Evolutionary conservation across 2,888 invertebrate species (phyloP).

Genomic region (Tiphia femorata): DNA sequence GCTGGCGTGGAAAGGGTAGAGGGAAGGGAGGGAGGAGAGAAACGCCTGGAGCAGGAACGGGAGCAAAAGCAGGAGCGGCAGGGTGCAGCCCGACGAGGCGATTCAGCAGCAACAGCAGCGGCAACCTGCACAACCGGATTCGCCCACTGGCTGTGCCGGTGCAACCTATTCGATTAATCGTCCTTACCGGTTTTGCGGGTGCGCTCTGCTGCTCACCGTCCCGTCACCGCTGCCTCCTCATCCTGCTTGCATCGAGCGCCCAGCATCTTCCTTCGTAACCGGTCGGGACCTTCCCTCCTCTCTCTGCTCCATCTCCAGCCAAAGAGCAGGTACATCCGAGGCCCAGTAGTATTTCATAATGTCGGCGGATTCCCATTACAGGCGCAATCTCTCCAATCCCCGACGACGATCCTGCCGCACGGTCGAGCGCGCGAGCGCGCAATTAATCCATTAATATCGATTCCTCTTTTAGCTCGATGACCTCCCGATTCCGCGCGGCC

Average conservation of each 20-base stretch:
- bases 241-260: background rate
- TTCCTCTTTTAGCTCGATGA: background rate
- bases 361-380: no score
- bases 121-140: slow-evolving; percentile 44
- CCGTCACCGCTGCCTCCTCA: background rate
- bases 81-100: background rate
- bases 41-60: background rate
- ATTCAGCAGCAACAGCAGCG: slow-evolving; percentile 11
- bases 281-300: background rate
- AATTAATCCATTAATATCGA: background rate
- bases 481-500: background rate
- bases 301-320: background rate
- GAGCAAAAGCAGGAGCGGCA: background rate
- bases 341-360: no score
- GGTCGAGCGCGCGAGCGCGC: no score
- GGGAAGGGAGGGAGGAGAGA: no score
- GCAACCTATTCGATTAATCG: slow-evolving; percentile 40
- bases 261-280: background rate
- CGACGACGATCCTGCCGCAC: background rate
- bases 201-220: background rate
- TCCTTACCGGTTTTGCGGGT: slow-evolving; percentile 36
- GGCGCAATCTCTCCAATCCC: no score
- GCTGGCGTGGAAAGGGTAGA: no score
- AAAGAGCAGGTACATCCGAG: background rate
- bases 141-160: slow-evolving; percentile 20